A percentile compares a stretch with the other conserved stretches of the same genome.
phyloP scores from a whole-genome alignment of 2,113 vertebrate genomes.

The Cyanistes caeruleus region DNA sequence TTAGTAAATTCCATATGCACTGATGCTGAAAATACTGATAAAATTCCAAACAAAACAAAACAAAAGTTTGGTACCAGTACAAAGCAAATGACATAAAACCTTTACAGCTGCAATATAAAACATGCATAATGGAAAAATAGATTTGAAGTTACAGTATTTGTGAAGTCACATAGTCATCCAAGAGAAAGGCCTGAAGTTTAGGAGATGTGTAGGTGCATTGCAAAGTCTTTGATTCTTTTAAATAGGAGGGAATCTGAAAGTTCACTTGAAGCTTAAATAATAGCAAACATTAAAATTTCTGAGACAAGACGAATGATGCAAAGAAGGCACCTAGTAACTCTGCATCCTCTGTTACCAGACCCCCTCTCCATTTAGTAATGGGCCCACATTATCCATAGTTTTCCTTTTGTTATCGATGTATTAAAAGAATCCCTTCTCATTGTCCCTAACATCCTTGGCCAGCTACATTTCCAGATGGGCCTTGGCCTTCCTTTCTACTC shows the following conservation, averaged over 20 bases:
- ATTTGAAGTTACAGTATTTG: background rate
- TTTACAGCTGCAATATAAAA: background rate
- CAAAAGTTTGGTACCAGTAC: background rate
- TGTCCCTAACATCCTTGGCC: background rate
- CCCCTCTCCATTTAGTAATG: background rate
- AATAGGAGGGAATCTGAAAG: background rate
- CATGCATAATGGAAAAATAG: background rate
- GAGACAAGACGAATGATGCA: background rate
- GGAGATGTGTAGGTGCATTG: background rate
- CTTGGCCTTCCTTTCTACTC: background rate
- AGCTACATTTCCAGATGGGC: background rate
- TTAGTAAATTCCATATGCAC: background rate
- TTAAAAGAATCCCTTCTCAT: background rate
- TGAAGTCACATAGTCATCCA: background rate
- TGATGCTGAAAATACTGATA: background rate
- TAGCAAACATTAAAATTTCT: background rate
- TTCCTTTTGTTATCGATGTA: background rate
- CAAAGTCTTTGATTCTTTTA: background rate
- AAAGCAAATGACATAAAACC: background rate
- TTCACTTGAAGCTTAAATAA: background rate
- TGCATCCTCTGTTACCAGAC: background rate
- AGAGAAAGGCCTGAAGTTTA: background rate
- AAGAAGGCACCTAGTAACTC: background rate
- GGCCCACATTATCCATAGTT: background rate
- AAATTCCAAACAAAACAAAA: background rate